Conservation (phyloP, 1,140 invertebrate species). For the Neodiprion fabricii region DNA sequence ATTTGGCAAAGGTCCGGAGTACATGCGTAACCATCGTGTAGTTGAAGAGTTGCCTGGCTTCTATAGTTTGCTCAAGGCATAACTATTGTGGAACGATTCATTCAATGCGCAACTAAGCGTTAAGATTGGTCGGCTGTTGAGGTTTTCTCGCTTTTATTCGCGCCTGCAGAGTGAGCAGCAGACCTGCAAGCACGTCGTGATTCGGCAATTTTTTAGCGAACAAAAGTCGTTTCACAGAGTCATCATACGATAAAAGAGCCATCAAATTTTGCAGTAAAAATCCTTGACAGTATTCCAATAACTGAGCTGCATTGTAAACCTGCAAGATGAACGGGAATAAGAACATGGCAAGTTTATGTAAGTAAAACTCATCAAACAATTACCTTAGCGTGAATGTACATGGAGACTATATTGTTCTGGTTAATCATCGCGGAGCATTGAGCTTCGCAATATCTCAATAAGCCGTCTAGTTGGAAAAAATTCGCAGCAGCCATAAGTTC, state of each 20-base stretch:
- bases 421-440: constrained; percentile 84
- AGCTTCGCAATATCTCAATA: constrained; percentile 85
- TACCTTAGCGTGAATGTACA: constrained; percentile 93
- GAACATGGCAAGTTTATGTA: not conserved
- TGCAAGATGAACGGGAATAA: constrained; percentile 49
- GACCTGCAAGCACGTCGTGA: constrained; percentile 85
- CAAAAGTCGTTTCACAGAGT: constrained; percentile 85
- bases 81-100: no score
- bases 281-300: constrained; percentile 89
- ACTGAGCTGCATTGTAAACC: constrained; percentile 86
- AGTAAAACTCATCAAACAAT: constrained; percentile 15
- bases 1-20: not conserved
- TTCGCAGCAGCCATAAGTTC: constrained; percentile 91
- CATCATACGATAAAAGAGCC: constrained; percentile 87
- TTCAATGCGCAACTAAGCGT: constrained; percentile 31
- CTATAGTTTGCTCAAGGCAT: not conserved
- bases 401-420: constrained; percentile 88
- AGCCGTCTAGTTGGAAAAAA: constrained; percentile 88
- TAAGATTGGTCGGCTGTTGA: constrained; percentile 49
- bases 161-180: constrained; percentile 80
- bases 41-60: not conserved
- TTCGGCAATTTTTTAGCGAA: constrained; percentile 90
- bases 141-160: constrained; percentile 72
- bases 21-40: not conserved
- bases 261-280: constrained; percentile 94